phyloP scores from a whole-genome alignment of 2,888 invertebrate species.

The Tenthredo amoena region DNA sequence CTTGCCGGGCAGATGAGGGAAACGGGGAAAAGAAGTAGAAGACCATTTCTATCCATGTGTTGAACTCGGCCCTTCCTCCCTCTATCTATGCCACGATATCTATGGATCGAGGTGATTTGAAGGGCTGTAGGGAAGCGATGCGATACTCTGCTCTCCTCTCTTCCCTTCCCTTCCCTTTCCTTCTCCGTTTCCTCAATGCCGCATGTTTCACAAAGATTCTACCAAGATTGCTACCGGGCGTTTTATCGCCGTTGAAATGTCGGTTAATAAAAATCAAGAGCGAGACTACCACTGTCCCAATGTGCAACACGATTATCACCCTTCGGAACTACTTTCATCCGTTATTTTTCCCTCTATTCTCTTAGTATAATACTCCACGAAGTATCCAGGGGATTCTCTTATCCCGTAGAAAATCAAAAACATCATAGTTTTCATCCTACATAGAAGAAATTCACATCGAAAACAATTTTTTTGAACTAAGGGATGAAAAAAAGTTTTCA shows the following conservation, averaged over 20 bases:
- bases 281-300: conserved; percentile 36
- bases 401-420: background rate
- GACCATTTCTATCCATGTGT: background rate
- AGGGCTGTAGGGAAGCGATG: conserved; percentile 40
- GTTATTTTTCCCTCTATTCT: background rate
- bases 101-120: conserved; percentile 46
- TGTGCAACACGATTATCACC: conserved; percentile 31
- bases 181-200: conserved; percentile 67
- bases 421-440: too few species aligned
- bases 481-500: too few species aligned
- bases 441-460: too few species aligned
- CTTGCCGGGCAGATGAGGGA: background rate
- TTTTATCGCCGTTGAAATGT: conserved; percentile 78
- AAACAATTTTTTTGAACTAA: too few species aligned
- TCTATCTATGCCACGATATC: background rate
- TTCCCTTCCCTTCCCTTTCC: background rate
- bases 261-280: conserved; percentile 78
- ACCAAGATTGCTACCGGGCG: conserved; percentile 76
- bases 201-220: conserved; percentile 78
- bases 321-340: background rate
- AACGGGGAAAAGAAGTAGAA: background rate
- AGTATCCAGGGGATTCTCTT: background rate
- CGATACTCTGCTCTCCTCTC: background rate
- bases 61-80: background rate
- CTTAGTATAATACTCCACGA: background rate